Evolutionary conservation across 2,797 vertebrate genomes (phyloP), one percentile per base, ranked within the genome.

Genomic region (Myotis daubentonii): DNA sequence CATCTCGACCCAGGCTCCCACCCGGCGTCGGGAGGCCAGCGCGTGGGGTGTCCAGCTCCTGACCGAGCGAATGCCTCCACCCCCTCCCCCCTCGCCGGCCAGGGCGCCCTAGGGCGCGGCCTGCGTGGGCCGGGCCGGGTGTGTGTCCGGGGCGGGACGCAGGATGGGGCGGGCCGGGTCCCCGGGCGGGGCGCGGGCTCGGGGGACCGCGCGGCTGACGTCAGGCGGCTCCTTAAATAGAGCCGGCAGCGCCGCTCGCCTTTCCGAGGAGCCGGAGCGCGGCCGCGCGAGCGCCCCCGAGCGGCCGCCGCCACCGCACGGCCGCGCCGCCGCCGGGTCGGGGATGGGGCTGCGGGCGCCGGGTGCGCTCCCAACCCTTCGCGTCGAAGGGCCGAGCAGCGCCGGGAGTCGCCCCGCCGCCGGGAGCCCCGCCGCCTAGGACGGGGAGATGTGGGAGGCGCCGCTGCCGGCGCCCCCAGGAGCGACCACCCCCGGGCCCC

Each of bases 171-270:
- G 91, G 95, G 95, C 95, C 97, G 55, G 93, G 96, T 94, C 93
- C 93, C 94, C 49, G 85, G 93, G 94, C 75, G 80, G 92, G 81
- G 96, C 94, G 82, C 93, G 88, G 65, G 97, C 95, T 96, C 57
- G 92, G 96, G 92, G 96, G 97, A 94, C 94, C 98, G 98, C 98
- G 98, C 98, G 95, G 98, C 97, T 99, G 98, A 99, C 99, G 99
- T 99, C 99, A 99, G 98, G 97, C 96, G 95, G 94, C 94, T 96
- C 98, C 98, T 98, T 98, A 99, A 99, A 99, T 98, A 98, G 99
- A 95, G 97, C 96, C 89, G 92, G 97, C 97, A 95, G 97, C 97
- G 97, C 97, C 96, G 96, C 97, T 85, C 89, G 9, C 97, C 97
- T 95, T 98, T 97, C 95, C 96, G 89, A 95, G 96, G 96, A 98